These are phyloP conservation scores for Lates japonicus DNA, from an alignment of 2,797 vertebrate species.

Conservation along the genomic window DNA sequence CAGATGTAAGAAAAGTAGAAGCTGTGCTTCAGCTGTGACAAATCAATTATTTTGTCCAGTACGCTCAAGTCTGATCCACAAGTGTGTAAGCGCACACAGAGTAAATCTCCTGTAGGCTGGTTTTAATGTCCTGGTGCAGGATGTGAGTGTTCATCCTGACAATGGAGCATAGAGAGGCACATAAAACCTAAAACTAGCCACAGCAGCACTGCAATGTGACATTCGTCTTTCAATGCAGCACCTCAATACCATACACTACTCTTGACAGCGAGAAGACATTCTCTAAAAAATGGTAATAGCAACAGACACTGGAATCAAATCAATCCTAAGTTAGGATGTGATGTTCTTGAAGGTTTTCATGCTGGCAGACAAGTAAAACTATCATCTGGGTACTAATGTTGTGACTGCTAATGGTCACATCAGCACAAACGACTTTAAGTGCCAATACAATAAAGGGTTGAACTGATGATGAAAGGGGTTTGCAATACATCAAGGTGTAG, in stretches of 20 bases:
- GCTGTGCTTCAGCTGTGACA: conserved; percentile 72
- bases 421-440: conserved; percentile 22
- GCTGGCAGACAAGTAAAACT: conserved; percentile 27
- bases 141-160: conserved; percentile 73
- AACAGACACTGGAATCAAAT: conserved; percentile 25
- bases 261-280: conserved; percentile 1
- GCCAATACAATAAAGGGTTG: conserved; percentile 12
- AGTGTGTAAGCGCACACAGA: conserved; percentile 55
- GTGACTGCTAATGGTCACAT: conserved; percentile 19
- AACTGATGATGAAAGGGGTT: conserved; percentile 17
- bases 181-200: conserved; percentile 71
- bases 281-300: background rate
- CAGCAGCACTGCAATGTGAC: conserved; percentile 58
- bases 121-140: conserved; percentile 73
- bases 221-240: conserved; percentile 25
- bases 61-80: conserved; percentile 71
- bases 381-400: conserved; percentile 30
- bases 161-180: conserved; percentile 63
- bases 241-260: conserved; percentile 1
- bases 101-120: conserved; percentile 67
- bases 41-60: conserved; percentile 78
- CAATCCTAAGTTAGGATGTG: conserved; percentile 23
- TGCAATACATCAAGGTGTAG: background rate
- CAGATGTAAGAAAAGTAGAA: conserved; percentile 59
- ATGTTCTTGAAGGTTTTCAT: conserved; percentile 23